phyloP scores from a whole-genome alignment of 2,113 vertebrate species.

The Caloenas nicobarica region DNA sequence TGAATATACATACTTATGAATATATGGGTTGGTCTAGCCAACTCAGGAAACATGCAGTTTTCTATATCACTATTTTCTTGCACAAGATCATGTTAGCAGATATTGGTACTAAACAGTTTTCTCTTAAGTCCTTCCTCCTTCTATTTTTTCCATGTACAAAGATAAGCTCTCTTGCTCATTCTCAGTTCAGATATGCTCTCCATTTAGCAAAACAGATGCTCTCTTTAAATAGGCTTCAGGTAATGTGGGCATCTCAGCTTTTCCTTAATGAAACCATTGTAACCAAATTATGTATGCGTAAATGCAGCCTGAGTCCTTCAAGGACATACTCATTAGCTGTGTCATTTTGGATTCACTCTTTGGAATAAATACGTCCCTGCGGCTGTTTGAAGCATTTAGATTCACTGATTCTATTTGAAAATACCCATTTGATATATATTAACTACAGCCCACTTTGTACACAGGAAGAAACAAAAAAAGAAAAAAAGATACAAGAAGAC shows the following conservation, averaged over 20 bases:
- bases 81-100: background rate
- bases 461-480: background rate
- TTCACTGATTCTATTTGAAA: conserved; percentile 6
- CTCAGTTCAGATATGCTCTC: background rate
- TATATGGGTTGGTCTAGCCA: background rate
- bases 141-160: background rate
- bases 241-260: background rate
- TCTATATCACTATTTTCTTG: background rate
- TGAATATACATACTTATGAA: background rate
- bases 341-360: conserved; percentile 28
- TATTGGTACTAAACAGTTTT: background rate
- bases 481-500: background rate
- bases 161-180: background rate
- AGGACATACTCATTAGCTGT: conserved; percentile 48
- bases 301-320: conserved; percentile 35
- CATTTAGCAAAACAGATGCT: conserved; percentile 29
- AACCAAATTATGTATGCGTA: conserved; percentile 18
- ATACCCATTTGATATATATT: background rate
- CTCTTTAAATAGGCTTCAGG: conserved; percentile 5
- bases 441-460: background rate
- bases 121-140: background rate
- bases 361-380: conserved; percentile 5
- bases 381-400: conserved; percentile 14
- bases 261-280: background rate
- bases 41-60: background rate